Base-by-base conservation (phyloP, 2,888 invertebrate genomes). In the Cheilosia variabilis region DNA sequence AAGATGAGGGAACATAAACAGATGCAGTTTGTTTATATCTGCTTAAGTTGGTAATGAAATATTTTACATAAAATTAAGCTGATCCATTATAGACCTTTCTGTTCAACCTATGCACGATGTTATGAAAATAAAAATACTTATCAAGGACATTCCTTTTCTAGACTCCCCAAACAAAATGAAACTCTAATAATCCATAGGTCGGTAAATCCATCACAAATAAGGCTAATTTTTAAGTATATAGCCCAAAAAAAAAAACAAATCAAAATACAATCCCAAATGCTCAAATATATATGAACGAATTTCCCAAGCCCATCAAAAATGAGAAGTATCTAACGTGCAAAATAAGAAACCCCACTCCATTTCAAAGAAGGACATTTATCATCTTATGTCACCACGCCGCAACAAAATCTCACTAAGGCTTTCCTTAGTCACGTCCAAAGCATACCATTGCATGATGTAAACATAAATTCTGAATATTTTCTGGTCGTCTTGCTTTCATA, bases 371-470 rank as follows among this genome's bases (percentile, higher is more conserved):
- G 52, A 53, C 53, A 43, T 73, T 63, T 63, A 55, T 73, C 53
- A 63, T 65, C 53, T 37, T 53, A 27, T 58, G 52, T 57, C 50
- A 63, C 62, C 60, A 19, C 41, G 31, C 13, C 45, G 45, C 27
- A 47, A 68, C 43, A 43, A 77, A 77, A 82, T 76, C 81, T 66
- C 2, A 7, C 52, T 65, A 34, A 34, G 58, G 65, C 43, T 50
- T n/a, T 53, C 71, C 47, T 65, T 53, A 77, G 77, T 65, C 81
- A 82, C 77, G 81, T 82, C 43, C 57, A 58, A 71, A 45, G 41
- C 65, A 81, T 76, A 58, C 55, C 71, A 76, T 65, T 69, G 58
- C 65, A 71, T 77, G 71, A 77, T 77, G 77, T 77, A 77, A 82
- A 82, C 77, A 81, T 76, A 43, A 60, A 43, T 71, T 82, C 47